phyloP scores from a whole-genome alignment of 2,888 invertebrate species.

The Tiliacea aurago region DNA sequence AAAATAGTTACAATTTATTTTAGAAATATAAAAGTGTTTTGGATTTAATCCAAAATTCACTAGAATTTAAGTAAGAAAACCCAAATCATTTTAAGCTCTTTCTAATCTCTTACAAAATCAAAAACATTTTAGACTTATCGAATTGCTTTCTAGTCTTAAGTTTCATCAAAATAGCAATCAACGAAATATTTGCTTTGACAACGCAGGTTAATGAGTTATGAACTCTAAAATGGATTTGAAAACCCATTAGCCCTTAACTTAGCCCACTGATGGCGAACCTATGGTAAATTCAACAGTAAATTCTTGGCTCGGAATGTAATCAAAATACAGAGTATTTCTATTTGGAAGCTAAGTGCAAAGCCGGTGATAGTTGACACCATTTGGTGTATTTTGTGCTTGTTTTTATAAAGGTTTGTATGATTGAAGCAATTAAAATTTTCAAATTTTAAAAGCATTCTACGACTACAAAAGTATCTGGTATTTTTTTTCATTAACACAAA shows the following conservation, averaged over 20 bases:
- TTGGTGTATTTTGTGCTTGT: too few relatives aligned
- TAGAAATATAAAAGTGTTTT: slow-evolving; percentile 7
- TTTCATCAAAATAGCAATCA: slow-evolving; percentile 9
- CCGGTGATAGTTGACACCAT: too few relatives aligned
- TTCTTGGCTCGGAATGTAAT: background rate
- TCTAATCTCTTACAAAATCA: background rate
- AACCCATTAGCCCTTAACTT: slow-evolving; percentile 19
- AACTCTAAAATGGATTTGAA: slow-evolving; percentile 27
- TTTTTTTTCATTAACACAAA: too few relatives aligned
- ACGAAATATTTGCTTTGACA: slow-evolving; percentile 25
- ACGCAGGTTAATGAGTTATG: slow-evolving; percentile 16
- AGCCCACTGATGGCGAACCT: background rate
- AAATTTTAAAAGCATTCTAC: too few relatives aligned
- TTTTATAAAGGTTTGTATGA: too few relatives aligned
- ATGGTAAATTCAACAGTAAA: too few relatives aligned
- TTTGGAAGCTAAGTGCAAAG: too few relatives aligned
- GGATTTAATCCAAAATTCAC: background rate
- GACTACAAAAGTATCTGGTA: too few relatives aligned
- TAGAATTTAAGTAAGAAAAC: background rate
- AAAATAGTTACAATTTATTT: slow-evolving; percentile 32
- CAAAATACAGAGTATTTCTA: background rate
- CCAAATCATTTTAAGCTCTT: background rate
- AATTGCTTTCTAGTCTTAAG: slow-evolving; percentile 8
- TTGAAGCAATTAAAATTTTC: too few relatives aligned
- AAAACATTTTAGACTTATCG: background rate